Percentiles rank a stretch among this genome's conserved stretches.
Conservation (phyloP, 2,113 vertebrate genomes). For the Poeciliopsis prolifica region DNA sequence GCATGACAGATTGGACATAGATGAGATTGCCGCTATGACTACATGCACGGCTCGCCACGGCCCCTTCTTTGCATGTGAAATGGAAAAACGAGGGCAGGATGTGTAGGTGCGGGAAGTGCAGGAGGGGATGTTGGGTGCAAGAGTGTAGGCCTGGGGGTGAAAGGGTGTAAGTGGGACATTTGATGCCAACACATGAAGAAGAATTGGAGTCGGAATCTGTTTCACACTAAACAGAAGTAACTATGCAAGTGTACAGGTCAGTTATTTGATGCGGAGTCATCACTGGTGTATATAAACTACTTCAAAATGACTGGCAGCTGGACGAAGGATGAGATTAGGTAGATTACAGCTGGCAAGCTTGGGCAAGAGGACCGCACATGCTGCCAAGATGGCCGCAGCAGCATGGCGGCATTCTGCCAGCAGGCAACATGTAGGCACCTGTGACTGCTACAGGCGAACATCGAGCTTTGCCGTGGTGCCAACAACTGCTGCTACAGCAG, state of each 20-base stretch:
- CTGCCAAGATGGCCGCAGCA: slow-evolving; percentile 78
- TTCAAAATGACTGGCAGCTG: slow-evolving; percentile 63
- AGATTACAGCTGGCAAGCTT: slow-evolving; percentile 70
- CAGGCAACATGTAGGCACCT: slow-evolving; percentile 81
- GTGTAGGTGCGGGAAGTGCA: slow-evolving; percentile 20
- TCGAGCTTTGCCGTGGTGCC: slow-evolving; percentile 45
- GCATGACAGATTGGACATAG: slow-evolving; percentile 87
- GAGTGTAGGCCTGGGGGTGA: slow-evolving; percentile 8
- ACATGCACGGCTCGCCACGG: slow-evolving; percentile 80
- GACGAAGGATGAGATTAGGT: slow-evolving; percentile 59
- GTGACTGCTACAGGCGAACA: slow-evolving; percentile 74
- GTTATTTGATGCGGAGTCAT: slow-evolving; percentile 5
- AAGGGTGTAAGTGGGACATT: neutral
- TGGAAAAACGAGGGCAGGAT: slow-evolving; percentile 65
- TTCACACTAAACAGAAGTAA: slow-evolving; percentile 38
- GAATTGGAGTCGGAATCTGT: slow-evolving; percentile 29
- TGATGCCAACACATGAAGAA: slow-evolving; percentile 15
- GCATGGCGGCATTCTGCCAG: slow-evolving; percentile 73
- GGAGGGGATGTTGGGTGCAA: neutral
- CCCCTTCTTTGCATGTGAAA: slow-evolving; percentile 83
- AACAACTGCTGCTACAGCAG: slow-evolving; percentile 58
- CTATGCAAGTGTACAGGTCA: slow-evolving; percentile 10
- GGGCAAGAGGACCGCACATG: slow-evolving; percentile 45
- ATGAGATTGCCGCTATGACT: slow-evolving; percentile 84
- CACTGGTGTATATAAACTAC: slow-evolving; percentile 7